Base-by-base conservation (phyloP, 2,113 vertebrate species). In the Indri indri region DNA sequence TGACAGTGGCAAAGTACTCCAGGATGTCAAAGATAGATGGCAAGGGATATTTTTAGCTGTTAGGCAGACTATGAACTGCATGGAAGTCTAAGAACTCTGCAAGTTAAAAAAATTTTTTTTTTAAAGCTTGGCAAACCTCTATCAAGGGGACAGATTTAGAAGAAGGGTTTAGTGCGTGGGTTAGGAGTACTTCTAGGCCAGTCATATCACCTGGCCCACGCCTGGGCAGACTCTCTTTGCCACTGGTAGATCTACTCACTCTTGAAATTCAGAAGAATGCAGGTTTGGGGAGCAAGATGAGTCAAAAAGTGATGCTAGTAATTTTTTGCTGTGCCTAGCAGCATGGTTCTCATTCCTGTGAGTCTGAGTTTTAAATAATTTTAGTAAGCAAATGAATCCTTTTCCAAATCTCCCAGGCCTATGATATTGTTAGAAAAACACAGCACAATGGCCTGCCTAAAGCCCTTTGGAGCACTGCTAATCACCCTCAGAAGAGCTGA, bases 1-100 rank as follows among this genome's bases (percentile, higher is more conserved):
- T 96, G 83, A 95, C 86, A 91, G 37, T 80, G 32, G 79, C 82
- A 95, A 96, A 96, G 65, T 17, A 5, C 91, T 94, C 32, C 32
- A 54, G 87, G 47, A 88, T 96, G 82, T 96, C 94, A 96, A 94
- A 97, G 94, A 97, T 77, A 85, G 63, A 96, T 42, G 57, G 27
- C 32, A 88, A 93, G 71, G 80, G 52, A 8, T 93, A 97, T 93
- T 97, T 97, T 95, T 97, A 97, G 68, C 94, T 94, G 10, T 89
- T 89, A 84, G 57, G 30, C 25, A 96, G 92, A 94, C 65, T 96
- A 61, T 83, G 86, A 98, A 82, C 83, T 97, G 91, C 65, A 76
- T 42, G 34, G 23, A 92, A 76, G 65, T 77, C 61, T 93, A 74
- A 87, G 47, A 83, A 89, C 18, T 96, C 68, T 80, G 50, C 17